phyloP scores from a whole-genome alignment of 1,140 invertebrate genomes.

The Drosophila miranda region DNA sequence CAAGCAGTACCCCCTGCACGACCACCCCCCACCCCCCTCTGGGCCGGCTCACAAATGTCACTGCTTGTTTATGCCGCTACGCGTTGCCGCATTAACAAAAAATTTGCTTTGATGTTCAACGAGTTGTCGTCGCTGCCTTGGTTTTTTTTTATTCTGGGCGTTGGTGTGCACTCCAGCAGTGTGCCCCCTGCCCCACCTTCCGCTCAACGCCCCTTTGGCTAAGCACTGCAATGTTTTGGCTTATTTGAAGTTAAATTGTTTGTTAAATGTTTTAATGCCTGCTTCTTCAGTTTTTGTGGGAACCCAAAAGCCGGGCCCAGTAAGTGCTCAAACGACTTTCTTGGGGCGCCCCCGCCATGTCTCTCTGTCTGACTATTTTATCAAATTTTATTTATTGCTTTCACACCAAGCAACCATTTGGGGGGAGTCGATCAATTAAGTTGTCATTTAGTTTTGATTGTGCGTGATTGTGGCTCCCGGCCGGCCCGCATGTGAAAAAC shows the following conservation, averaged over 20 bases:
- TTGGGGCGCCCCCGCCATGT: background rate
- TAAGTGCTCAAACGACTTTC: conserved; percentile 2
- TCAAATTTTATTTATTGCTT: conserved; percentile 61
- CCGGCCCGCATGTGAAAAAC: conserved; percentile 41
- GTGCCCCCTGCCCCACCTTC: background rate
- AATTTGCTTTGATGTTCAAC: conserved; percentile 67
- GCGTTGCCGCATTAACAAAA: conserved; percentile 45
- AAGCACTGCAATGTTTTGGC: conserved; percentile 31
- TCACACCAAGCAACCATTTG: conserved; percentile 41
- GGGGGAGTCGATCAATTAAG: conserved; percentile 60
- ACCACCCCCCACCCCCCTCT: background rate
- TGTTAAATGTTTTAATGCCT: conserved; percentile 50
- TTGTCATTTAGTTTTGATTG: conserved; percentile 71
- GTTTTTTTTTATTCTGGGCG: conserved; percentile 45
- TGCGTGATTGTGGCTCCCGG: conserved; percentile 21
- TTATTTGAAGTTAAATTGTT: conserved; percentile 74
- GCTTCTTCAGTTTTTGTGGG: conserved; percentile 3
- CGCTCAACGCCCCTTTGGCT: background rate
- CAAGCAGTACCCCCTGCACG: conserved; percentile 5
- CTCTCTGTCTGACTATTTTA: conserved; percentile 16
- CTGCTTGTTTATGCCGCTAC: conserved; percentile 60
- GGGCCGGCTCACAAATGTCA: conserved; percentile 35
- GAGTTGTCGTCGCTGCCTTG: conserved; percentile 45
- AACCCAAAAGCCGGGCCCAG: background rate
- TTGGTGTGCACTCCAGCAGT: conserved; percentile 30